Conservation (phyloP, 2,888 invertebrate species). For the Caenorhabditis wallacei region DNA sequence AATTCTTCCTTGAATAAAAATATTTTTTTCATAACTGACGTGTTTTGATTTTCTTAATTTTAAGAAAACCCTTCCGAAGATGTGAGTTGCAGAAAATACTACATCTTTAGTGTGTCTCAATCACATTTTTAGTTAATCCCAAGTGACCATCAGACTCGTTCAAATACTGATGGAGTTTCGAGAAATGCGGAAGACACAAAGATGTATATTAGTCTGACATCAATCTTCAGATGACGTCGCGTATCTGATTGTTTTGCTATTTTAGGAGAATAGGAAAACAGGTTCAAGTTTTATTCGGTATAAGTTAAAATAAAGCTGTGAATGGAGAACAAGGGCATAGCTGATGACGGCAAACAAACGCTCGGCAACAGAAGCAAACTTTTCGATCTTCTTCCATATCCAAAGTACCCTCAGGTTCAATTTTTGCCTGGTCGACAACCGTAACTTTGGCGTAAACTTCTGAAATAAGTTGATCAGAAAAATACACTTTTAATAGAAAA, state of each 20-base stretch:
- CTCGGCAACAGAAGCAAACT: slow-evolving; percentile 75
- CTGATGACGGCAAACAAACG: slow-evolving; percentile 75
- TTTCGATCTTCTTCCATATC: slow-evolving; percentile 59
- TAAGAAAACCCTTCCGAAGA: not conserved
- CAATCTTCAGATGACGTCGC: slow-evolving; percentile 50
- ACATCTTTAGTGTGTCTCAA: slow-evolving; percentile 59
- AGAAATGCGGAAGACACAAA: slow-evolving; percentile 36
- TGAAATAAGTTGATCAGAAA: slow-evolving; percentile 32
- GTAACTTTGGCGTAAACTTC: slow-evolving; percentile 47
- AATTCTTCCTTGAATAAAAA: not conserved
- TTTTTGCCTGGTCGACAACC: slow-evolving; percentile 29
- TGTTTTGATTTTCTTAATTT: slow-evolving; percentile 12
- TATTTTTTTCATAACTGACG: slow-evolving; percentile 26
- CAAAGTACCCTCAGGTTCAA: slow-evolving; percentile 39
- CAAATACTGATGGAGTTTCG: slow-evolving; percentile 48
- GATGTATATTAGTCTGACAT: slow-evolving; percentile 36
- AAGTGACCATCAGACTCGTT: slow-evolving; percentile 42
- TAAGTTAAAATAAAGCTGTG: slow-evolving; percentile 59
- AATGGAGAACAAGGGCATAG: slow-evolving; percentile 75
- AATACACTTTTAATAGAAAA: not conserved
- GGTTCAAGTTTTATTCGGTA: slow-evolving; percentile 4
- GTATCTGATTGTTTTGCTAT: not conserved
- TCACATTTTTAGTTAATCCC: slow-evolving; percentile 50
- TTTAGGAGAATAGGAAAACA: not conserved
- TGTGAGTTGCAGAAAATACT: slow-evolving; percentile 33